Percentiles rank a stretch among this genome's conserved stretches.
phyloP scores from a whole-genome alignment of 2,888 invertebrate genomes.

The Pyrrhia umbra region DNA sequence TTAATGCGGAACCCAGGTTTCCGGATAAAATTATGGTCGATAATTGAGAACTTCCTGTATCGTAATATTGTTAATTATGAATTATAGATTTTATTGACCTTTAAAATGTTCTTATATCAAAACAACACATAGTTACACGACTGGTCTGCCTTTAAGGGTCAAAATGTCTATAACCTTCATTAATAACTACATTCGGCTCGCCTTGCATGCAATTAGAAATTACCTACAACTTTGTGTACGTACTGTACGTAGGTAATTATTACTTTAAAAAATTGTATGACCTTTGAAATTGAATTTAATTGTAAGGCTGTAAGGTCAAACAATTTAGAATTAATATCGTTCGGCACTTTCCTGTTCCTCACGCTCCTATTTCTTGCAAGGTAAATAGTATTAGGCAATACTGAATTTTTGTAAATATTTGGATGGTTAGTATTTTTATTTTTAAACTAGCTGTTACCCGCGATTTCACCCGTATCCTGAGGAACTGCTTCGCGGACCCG shows the following conservation, averaged over 20 bases:
- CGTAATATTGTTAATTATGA: background rate
- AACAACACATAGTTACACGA: background rate
- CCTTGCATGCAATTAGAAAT: too few species aligned
- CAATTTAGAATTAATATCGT: background rate
- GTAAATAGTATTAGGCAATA: conserved; percentile 5
- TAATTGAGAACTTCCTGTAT: conserved; percentile 11
- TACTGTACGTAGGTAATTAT: background rate
- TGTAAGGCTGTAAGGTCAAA: background rate
- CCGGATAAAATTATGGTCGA: conserved; percentile 3
- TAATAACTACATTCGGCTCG: background rate
- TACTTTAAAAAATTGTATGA: background rate
- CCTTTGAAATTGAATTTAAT: background rate
- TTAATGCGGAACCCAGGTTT: background rate
- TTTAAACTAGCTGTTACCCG: too few species aligned
- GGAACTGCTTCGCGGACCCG: too few species aligned
- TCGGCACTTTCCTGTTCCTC: conserved; percentile 11
- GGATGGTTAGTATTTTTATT: background rate
- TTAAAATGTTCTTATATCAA: background rate
- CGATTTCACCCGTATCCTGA: too few species aligned
- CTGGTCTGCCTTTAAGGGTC: background rate
- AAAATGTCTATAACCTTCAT: background rate
- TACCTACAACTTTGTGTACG: background rate
- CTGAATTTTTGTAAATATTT: background rate
- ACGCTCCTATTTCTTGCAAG: conserved; percentile 11
- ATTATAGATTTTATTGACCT: background rate